Percentiles rank a stretch among this genome's conserved stretches.
Evolutionary conservation across 2,888 invertebrate species (phyloP).

Genomic region (Drosophila eohydei): DNA sequence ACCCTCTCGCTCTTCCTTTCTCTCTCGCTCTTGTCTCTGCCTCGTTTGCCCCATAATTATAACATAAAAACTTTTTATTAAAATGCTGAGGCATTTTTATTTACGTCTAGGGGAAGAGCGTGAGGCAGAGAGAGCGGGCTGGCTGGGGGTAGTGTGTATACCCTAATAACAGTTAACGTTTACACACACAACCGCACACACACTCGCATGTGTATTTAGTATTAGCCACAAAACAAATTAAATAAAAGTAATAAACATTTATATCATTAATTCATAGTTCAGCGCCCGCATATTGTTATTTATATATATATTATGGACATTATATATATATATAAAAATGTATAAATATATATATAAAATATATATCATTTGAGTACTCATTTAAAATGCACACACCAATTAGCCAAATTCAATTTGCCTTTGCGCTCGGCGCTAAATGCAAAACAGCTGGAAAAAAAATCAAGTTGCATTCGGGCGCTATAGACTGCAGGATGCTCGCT

Average conservation of each 20-base stretch:
- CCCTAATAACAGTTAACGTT: slow-evolving; percentile 49
- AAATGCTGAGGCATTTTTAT: slow-evolving; percentile 66
- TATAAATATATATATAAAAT: not conserved
- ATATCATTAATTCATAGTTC: slow-evolving; percentile 66
- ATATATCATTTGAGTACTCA: slow-evolving; percentile 8
- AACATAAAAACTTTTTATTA: slow-evolving; percentile 71
- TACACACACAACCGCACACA: slow-evolving; percentile 27
- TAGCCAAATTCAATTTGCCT: slow-evolving; percentile 63
- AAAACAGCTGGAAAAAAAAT: not conserved
- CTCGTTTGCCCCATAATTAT: slow-evolving; percentile 65
- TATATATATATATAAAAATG: not conserved
- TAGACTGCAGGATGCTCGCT: not conserved
- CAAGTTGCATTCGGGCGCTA: no score
- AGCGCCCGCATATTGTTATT: slow-evolving; percentile 4
- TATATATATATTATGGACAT: not conserved
- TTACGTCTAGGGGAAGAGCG: slow-evolving; percentile 13
- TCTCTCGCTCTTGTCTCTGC: slow-evolving; percentile 12
- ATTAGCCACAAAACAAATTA: slow-evolving; percentile 48
- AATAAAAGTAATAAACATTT: slow-evolving; percentile 66
- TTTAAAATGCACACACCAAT: slow-evolving; percentile 68
- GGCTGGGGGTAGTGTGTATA: slow-evolving; percentile 1
- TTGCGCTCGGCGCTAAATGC: slow-evolving; percentile 33
- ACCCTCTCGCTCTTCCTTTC: not conserved
- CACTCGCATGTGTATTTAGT: slow-evolving; percentile 43
- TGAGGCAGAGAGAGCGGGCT: no score